Evolutionary conservation across 1,140 invertebrate genomes (phyloP), one percentile per base, ranked within the genome.

Genomic region (Atta texana): DNA sequence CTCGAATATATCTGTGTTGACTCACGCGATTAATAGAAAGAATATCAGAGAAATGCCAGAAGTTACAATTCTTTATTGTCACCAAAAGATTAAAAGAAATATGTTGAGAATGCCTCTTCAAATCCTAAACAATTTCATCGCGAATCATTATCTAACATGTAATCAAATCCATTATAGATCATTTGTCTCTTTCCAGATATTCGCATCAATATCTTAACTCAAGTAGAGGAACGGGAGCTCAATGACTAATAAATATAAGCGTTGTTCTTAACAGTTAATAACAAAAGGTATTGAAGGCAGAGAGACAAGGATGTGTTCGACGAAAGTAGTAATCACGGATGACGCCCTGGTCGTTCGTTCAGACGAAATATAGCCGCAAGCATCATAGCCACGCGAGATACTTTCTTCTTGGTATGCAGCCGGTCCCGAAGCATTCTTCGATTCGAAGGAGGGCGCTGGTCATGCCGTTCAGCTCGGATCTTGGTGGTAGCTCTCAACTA

Each of bases 401-500:
- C 63, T 86, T 57, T 72, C 71, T 63, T 28, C 77, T 87, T 82
- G 85, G 87, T 88, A 88, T 88, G 87, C 75, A 64, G 87, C 57
- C 87, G 59, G 28, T 86, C 75, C 75, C 49, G 57, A 78, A 59
- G 39, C 63, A 76, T 53, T 44, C 66, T 75, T n/a, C 61, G 84
- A 82, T 86, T 86, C 75, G 61, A 76, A 75, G 78, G 59, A 68
- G 71, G 72, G 78, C 61, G 63, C 77, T 51, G 59, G 44, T 57
- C 80, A 69, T 68, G 87, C 39, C 39, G 68, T 55, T 80, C 34
- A 34, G 31, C 53, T 24, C 39, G 51, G 34, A 16, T 21, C n/a
- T 44, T 53, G 66, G n/a, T 81, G 82, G 71, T 89, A 91, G 88
- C 86, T 91, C 82, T 72, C 89, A 89, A 85, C 89, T 88, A 81